Conservation (phyloP, 2,113 vertebrate species). For the Poeciliopsis retropinna region DNA sequence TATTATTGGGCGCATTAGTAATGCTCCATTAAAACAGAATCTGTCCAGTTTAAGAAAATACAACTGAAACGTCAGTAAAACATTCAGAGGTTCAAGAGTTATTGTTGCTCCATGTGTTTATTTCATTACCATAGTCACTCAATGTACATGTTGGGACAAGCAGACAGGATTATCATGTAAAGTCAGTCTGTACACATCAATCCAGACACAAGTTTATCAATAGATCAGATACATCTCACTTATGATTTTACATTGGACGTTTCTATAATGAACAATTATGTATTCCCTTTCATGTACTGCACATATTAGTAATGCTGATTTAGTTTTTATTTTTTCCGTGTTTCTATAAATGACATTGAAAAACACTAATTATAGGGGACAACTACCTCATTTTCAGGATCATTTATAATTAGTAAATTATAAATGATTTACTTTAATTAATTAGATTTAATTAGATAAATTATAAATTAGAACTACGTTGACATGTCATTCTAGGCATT, state of each 20-base stretch:
- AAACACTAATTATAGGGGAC: neutral
- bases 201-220: neutral
- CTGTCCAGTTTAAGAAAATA: neutral
- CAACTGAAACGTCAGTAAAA: neutral
- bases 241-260: neutral
- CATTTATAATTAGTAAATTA: neutral
- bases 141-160: neutral
- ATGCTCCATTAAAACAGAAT: too few relatives aligned
- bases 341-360: neutral
- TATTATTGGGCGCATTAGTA: too few relatives aligned
- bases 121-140: neutral
- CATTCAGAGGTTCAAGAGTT: neutral
- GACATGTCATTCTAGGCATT: neutral
- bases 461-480: too few relatives aligned
- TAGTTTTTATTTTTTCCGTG: neutral
- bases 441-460: too few relatives aligned
- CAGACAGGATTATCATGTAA: neutral
- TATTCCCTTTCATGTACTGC: conserved; percentile 26
- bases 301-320: neutral
- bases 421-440: too few relatives aligned
- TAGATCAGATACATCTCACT: neutral
- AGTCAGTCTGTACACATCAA: neutral
- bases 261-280: neutral
- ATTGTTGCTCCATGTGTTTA: neutral
- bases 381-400: neutral